These are phyloP conservation scores for Gobius niger DNA, from an alignment of 2,113 vertebrate genomes.

Conservation along the genomic window DNA sequence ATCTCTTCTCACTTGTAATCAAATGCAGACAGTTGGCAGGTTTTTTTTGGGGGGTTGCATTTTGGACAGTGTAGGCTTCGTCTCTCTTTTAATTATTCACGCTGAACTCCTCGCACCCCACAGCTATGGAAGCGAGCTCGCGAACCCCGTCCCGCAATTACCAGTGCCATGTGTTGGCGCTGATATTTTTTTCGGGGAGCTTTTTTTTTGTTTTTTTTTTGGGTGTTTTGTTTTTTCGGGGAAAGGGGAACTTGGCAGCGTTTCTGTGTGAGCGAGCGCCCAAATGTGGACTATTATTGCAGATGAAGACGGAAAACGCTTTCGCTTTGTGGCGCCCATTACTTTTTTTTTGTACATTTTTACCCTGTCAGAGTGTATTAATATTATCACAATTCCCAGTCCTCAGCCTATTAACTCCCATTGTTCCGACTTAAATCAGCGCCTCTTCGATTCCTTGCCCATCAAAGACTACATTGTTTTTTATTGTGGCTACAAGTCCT, in stretches of 20 bases:
- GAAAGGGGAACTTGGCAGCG: constrained; percentile 52
- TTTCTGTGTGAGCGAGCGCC: constrained; percentile 28
- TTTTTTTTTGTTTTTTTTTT: constrained; percentile 31
- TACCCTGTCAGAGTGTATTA: constrained; percentile 25
- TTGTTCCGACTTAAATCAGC: constrained; percentile 11
- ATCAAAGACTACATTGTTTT: constrained; percentile 18
- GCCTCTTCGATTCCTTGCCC: neutral
- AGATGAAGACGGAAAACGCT: constrained; percentile 57
- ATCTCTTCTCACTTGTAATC: constrained; percentile 31
- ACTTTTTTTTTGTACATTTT: constrained; percentile 23
- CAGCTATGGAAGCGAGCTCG: constrained; percentile 53
- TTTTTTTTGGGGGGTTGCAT: constrained; percentile 34
- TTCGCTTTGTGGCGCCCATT: constrained; percentile 13
- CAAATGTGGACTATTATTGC: constrained; percentile 56
- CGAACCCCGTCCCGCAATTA: constrained; percentile 44
- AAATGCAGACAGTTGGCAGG: constrained; percentile 53
- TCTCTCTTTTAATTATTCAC: constrained; percentile 71
- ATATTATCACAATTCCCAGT: constrained; percentile 22
- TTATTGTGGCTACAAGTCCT: constrained; percentile 14
- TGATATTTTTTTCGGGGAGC: constrained; percentile 58
- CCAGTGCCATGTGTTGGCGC: constrained; percentile 63
- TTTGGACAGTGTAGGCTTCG: constrained; percentile 48
- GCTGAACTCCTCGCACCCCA: constrained; percentile 59
- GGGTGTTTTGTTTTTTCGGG: constrained; percentile 62
- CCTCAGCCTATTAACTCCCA: neutral